These are phyloP conservation scores for Pseudoips prasinana DNA, from an alignment of 2,888 invertebrate species.

Conservation along the genomic window DNA sequence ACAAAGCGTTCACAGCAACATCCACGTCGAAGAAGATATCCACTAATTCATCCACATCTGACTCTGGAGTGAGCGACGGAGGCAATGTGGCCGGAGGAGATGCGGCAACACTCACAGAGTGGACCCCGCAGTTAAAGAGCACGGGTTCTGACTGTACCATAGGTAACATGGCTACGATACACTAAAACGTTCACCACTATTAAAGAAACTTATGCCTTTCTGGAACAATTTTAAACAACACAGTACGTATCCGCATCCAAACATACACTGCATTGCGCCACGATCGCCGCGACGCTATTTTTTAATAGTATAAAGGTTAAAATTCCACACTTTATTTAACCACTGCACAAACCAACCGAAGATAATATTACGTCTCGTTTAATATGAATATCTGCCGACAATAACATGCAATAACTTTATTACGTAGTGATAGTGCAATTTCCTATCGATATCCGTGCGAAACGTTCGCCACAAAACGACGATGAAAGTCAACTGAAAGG, in stretches of 20 bases:
- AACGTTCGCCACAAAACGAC: conserved; percentile 80
- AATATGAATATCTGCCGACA: conserved; percentile 41
- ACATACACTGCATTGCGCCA: conserved; percentile 81
- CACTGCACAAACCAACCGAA: conserved; percentile 26
- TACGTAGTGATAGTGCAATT: conserved; percentile 78
- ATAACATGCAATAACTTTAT: conserved; percentile 65
- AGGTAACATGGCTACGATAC: conserved; percentile 71
- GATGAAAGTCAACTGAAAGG: conserved; percentile 82
- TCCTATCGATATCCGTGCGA: conserved; percentile 76
- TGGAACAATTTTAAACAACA: conserved; percentile 62
- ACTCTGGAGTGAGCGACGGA: conserved; percentile 71
- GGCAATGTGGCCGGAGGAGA: conserved; percentile 70
- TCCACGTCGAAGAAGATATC: conserved; percentile 78
- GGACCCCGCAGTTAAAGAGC: conserved; percentile 67
- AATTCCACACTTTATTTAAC: conserved; percentile 39
- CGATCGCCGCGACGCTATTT: conserved; percentile 69
- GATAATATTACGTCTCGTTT: conserved; percentile 33
- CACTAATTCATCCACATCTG: conserved; percentile 72
- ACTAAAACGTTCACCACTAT: conserved; percentile 57
- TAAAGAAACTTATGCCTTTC: conserved; percentile 53
- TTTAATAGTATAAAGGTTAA: conserved; percentile 43
- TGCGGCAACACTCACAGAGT: conserved; percentile 58
- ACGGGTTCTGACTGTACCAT: conserved; percentile 74
- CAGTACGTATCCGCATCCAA: conserved; percentile 68
- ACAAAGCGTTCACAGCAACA: conserved; percentile 67